A percentile compares a stretch with the other conserved stretches of the same genome.
These are phyloP conservation scores for Drosophila rufa DNA, from an alignment of 1,140 invertebrate genomes.

Conservation along the genomic window DNA sequence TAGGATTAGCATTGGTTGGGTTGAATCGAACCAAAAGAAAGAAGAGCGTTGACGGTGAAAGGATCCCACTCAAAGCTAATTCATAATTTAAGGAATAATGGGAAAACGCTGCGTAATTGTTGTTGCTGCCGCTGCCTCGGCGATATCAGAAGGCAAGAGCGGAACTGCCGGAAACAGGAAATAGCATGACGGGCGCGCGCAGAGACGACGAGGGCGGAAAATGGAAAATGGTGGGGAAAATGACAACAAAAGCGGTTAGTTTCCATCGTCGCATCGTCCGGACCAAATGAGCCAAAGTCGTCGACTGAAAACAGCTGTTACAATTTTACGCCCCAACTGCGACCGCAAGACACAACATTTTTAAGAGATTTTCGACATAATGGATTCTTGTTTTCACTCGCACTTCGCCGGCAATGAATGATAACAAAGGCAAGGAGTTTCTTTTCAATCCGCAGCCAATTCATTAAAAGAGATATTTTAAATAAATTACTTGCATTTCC, in stretches of 20 bases:
- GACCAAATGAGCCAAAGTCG: constrained; percentile 53
- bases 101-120: constrained; percentile 56
- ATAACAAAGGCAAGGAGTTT: constrained; percentile 10
- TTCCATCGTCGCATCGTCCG: constrained; percentile 44
- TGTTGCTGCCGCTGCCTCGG: constrained; percentile 16
- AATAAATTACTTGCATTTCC: neutral
- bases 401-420: constrained; percentile 5
- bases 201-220: constrained; percentile 3
- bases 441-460: neutral
- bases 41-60: neutral
- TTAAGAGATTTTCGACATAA: constrained; percentile 23
- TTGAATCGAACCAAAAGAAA: constrained; percentile 26
- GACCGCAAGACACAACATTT: constrained; percentile 37
- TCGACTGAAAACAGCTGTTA: constrained; percentile 57
- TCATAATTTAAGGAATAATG: constrained; percentile 61
- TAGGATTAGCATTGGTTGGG: constrained; percentile 42
- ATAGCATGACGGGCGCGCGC: constrained; percentile 29
- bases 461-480: neutral
- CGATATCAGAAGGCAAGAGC: constrained; percentile 46
- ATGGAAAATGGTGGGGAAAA: constrained; percentile 25
- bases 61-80: constrained; percentile 48
- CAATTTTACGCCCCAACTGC: constrained; percentile 65
- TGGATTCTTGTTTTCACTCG: constrained; percentile 24
- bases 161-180: constrained; percentile 63
- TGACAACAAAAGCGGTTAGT: constrained; percentile 64